Conservation (phyloP, 2,888 invertebrate genomes). For the Lamellibrachia satsuma region DNA sequence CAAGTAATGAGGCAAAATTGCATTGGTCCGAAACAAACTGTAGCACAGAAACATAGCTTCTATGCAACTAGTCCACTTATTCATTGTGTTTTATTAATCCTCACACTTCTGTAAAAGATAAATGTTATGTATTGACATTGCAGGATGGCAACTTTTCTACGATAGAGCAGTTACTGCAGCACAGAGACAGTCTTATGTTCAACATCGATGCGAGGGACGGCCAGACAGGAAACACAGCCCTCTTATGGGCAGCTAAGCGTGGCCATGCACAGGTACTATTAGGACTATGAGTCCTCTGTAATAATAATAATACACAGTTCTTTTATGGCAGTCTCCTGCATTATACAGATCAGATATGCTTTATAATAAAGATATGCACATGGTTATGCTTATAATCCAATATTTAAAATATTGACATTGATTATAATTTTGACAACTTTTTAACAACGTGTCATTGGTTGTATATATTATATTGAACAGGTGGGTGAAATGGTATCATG, state of each 20-base stretch:
- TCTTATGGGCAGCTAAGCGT: constrained; percentile 63
- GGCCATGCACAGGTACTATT: constrained; percentile 58
- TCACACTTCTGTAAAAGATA: background rate
- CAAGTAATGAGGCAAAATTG: background rate
- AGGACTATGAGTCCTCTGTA: background rate
- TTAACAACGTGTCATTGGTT: too few species aligned
- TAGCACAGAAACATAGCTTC: background rate
- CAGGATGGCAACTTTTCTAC: constrained; percentile 61
- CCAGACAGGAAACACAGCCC: constrained; percentile 62
- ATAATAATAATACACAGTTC: too few species aligned
- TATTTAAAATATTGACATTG: too few species aligned
- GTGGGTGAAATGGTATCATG: too few species aligned
- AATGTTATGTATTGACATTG: constrained; percentile 1
- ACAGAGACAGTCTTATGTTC: constrained; percentile 52
- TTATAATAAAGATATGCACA: too few species aligned
- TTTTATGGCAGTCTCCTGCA: too few species aligned
- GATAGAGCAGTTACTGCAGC: constrained; percentile 54
- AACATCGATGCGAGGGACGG: constrained; percentile 61
- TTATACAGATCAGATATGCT: too few species aligned
- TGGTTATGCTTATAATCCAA: too few species aligned
- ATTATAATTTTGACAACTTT: too few species aligned
- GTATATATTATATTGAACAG: too few species aligned
- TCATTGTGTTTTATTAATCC: background rate
- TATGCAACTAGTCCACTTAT: background rate
- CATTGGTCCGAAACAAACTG: background rate